Evolutionary conservation across 2,113 vertebrate genomes (phyloP).

Genomic region (Sander vitreus): DNA sequence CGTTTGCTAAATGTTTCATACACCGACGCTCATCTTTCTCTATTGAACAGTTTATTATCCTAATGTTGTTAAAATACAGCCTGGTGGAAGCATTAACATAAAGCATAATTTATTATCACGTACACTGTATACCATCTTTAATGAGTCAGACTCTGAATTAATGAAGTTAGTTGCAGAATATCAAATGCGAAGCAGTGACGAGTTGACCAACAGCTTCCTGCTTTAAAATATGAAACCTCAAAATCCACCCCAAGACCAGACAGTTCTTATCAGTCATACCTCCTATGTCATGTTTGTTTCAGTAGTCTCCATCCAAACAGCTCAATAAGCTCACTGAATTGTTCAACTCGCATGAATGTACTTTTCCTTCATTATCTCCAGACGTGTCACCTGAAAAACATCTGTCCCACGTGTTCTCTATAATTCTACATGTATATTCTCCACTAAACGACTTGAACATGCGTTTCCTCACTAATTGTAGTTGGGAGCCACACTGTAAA

Average conservation of each 20-base stretch:
- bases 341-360: constrained; percentile 22
- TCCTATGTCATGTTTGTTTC: constrained; percentile 1
- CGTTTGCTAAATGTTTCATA: background rate
- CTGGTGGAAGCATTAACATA: background rate
- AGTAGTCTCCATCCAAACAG: constrained; percentile 33
- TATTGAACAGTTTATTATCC: background rate
- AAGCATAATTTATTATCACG: background rate
- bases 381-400: background rate
- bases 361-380: background rate
- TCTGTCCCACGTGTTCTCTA: background rate
- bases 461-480: constrained; percentile 6
- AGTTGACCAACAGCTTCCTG: background rate
- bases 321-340: constrained; percentile 19
- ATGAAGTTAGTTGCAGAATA: background rate
- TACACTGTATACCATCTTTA: background rate
- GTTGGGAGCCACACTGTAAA: background rate
- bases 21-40: constrained; percentile 8
- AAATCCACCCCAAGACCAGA: background rate
- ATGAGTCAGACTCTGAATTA: background rate
- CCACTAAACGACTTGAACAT: background rate
- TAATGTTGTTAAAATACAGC: background rate
- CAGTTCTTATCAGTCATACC: background rate
- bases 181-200: background rate
- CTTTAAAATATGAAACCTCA: background rate
- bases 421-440: no score